Evolutionary conservation across 1,140 invertebrate species (phyloP).

Genomic region (Araneus ventricosus): DNA sequence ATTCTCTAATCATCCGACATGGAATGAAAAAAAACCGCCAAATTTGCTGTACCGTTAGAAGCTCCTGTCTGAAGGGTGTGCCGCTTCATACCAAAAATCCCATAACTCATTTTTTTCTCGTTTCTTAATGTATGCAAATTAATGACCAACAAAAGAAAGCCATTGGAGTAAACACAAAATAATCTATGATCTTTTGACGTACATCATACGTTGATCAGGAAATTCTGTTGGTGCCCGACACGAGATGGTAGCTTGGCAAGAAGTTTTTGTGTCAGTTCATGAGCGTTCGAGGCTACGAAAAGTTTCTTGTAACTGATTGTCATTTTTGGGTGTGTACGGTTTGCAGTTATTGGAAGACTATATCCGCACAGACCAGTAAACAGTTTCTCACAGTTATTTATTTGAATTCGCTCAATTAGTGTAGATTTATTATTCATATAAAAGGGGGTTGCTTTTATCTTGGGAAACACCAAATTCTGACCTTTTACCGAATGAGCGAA

Average conservation of each 20-base stretch:
- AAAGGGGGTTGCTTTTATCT: background rate
- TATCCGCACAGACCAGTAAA: background rate
- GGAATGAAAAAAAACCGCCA: background rate
- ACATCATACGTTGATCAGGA: conserved; percentile 11
- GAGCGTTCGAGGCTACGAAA: background rate
- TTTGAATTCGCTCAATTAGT: background rate
- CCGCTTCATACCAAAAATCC: background rate
- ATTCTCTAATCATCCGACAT: conserved; percentile 14
- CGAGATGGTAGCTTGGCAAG: conserved; percentile 1
- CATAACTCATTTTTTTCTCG: conserved; percentile 1
- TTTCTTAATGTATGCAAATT: conserved; percentile 27
- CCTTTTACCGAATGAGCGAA: background rate
- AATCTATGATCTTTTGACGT: conserved; percentile 26
- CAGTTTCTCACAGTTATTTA: background rate
- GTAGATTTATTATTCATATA: background rate
- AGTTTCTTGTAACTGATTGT: conserved; percentile 4
- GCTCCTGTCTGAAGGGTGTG: background rate
- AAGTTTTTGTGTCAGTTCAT: conserved; percentile 28
- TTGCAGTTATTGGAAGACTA: background rate
- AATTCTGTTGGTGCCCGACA: conserved; percentile 16
- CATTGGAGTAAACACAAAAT: conserved; percentile 10
- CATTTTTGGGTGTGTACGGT: conserved; percentile 9
- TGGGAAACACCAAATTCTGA: background rate
- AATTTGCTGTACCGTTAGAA: conserved; percentile 28
- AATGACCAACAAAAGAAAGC: conserved; percentile 5